A percentile compares a stretch with the other conserved stretches of the same genome.
phyloP scores from a whole-genome alignment of 2,888 invertebrate species.

The Thysanoteuthis rhombus region DNA sequence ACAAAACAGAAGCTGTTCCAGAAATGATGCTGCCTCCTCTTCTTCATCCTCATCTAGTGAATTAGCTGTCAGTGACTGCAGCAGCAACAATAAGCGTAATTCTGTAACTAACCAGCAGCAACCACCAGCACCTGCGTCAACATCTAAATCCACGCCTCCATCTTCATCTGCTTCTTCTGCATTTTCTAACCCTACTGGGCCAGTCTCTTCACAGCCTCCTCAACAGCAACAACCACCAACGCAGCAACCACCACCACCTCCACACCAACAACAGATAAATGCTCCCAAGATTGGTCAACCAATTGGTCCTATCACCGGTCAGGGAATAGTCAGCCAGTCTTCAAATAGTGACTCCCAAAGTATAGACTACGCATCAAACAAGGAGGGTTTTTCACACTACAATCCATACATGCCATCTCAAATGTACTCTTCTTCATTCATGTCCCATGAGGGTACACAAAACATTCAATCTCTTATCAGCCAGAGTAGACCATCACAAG shows the following conservation, averaged over 20 bases:
- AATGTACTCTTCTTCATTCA: slow-evolving; percentile 64
- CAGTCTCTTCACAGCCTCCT: background rate
- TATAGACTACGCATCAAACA: background rate
- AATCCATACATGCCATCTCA: slow-evolving; percentile 62
- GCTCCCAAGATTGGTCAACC: background rate
- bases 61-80: background rate
- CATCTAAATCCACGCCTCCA: background rate
- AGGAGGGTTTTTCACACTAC: slow-evolving; percentile 42
- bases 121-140: background rate
- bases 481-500: slow-evolving; percentile 34
- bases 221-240: background rate
- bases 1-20: slow-evolving; percentile 23
- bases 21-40: slow-evolving; percentile 28
- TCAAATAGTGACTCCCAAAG: background rate
- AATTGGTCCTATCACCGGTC: background rate
- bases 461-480: slow-evolving; percentile 62
- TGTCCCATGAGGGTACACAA: slow-evolving; percentile 64
- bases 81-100: background rate
- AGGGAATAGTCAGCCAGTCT: background rate
- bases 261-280: background rate
- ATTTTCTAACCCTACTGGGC: slow-evolving; percentile 15
- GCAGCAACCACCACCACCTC: background rate
- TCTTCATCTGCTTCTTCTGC: slow-evolving; percentile 19
- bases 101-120: background rate
- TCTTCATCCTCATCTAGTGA: slow-evolving; percentile 15